Conservation (phyloP, 2,888 invertebrate species). For the Drosophila phalerata region DNA sequence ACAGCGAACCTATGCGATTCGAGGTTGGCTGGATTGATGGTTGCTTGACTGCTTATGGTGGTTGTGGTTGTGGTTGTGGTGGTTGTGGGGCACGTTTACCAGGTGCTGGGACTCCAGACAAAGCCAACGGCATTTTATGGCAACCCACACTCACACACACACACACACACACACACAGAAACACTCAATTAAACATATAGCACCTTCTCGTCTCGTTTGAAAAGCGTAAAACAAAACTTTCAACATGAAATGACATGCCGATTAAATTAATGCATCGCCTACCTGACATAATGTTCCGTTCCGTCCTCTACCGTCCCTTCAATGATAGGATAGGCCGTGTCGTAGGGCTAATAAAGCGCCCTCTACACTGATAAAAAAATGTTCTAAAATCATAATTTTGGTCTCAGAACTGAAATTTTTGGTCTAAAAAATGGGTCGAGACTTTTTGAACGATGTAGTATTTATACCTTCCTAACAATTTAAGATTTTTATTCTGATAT, state of each 20-base stretch:
- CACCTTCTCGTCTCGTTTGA: slow-evolving; percentile 5
- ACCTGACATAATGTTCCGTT: slow-evolving; percentile 2
- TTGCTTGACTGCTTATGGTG: background rate
- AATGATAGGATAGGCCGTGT: background rate
- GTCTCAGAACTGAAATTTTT: no score
- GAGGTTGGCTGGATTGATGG: background rate
- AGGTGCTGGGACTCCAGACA: slow-evolving; percentile 18
- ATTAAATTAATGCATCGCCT: slow-evolving; percentile 70
- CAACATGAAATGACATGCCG: slow-evolving; percentile 74
- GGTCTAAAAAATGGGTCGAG: no score
- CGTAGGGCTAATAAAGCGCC: slow-evolving; percentile 32
- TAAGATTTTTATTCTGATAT: no score
- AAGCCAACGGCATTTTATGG: slow-evolving; percentile 55
- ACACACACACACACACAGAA: background rate
- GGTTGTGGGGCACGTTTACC: background rate
- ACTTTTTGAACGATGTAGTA: no score
- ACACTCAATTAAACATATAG: slow-evolving; percentile 7
- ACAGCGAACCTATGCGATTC: background rate
- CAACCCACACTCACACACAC: background rate
- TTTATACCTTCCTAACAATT: no score
- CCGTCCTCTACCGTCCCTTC: background rate
- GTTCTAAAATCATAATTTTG: no score
- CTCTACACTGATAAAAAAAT: no score
- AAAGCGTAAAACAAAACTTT: slow-evolving; percentile 65
- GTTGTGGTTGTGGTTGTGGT: no score